Conservation (phyloP, 1,140 invertebrate species). For the Grapholita molesta region DNA sequence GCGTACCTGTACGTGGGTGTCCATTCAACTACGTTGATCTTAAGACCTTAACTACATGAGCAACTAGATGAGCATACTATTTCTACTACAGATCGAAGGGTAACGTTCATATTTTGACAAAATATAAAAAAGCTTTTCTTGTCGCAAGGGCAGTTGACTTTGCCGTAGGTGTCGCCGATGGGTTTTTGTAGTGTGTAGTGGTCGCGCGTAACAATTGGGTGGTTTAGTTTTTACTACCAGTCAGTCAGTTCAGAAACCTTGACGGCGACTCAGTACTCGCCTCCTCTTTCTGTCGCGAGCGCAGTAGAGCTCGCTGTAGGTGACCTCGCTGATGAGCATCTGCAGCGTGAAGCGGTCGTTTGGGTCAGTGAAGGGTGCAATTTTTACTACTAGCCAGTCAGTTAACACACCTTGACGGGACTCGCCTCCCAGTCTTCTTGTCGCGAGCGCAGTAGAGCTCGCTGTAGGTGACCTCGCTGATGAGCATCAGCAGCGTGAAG, state of each 20-base stretch:
- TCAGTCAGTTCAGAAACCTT: too few species aligned
- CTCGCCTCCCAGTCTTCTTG: slow-evolving; percentile 78
- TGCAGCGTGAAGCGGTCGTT: slow-evolving; percentile 83
- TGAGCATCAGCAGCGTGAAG: slow-evolving; percentile 84
- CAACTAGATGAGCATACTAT: too few species aligned
- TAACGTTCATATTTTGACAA: too few species aligned
- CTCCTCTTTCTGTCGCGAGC: slow-evolving; percentile 81
- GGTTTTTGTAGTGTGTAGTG: slow-evolving; percentile 84
- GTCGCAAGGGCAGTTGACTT: slow-evolving; percentile 87
- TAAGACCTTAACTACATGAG: too few species aligned
- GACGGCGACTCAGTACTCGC: slow-evolving; percentile 82
- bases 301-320: slow-evolving; percentile 90
- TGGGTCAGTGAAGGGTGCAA: slow-evolving; percentile 77
- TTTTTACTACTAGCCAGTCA: neutral
- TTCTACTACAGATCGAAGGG: too few species aligned
- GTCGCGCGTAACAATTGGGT: slow-evolving; percentile 84
- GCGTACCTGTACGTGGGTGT: slow-evolving; percentile 15
- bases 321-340: slow-evolving; percentile 89
- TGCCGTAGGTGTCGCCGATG: slow-evolving; percentile 91
- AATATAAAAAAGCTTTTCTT: too few species aligned
- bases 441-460: slow-evolving; percentile 88
- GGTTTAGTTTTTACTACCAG: too few species aligned
- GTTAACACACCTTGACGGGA: slow-evolving; percentile 82
- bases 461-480: slow-evolving; percentile 92
- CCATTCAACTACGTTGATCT: slow-evolving; percentile 22